Evolutionary conservation across 2,113 vertebrate species (phyloP), one percentile per base, ranked within the genome.

Genomic region (Lepus timidus): DNA sequence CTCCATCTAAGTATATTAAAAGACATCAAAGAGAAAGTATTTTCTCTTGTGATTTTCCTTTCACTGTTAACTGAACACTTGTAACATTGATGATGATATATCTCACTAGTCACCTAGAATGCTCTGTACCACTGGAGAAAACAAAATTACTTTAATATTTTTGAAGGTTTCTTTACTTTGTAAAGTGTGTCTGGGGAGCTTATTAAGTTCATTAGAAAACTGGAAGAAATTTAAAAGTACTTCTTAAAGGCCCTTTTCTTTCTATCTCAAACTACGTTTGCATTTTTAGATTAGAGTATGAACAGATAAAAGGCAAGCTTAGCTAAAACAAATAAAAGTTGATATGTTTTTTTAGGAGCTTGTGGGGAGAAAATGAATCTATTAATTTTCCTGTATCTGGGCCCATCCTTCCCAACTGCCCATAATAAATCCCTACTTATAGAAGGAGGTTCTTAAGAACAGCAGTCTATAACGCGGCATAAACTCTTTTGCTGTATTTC

Each of bases 171-270:
- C 94, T 97, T 93, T 96, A 31, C 90, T 79, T 89, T 91, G 33
- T 96, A 96, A 96, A 64, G 93, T 96, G 90, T 39, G 94, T 85
- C 96, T 36, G 85, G 97, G 97, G 97, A 98, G 64, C 96, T 98
- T 97, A 97, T 95, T 97, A 98, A 93, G 52, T 97, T 97, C 93
- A 96, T 97, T 97, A 97, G 89, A 97, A 98, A 93, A 94, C 74
- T 70, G 75, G 88, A 94, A 96, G 93, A 98, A 95, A 96, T 97
- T 85, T 98, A 97, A 96, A 86, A 97, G 75, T 80, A 67, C 8
- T 96, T 97, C 75, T 44, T 96, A 97, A 98, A 76, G 82, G 73
- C 10, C 89, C 90, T 94, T 96, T 97, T 85, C 68, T 75, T 96
- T 52, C 81, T 87, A 52, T 96, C 52, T 92, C 52, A 96, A 94